Evolutionary conservation across 2,113 vertebrate species (phyloP).

Genomic region (Macroglossus sobrinus): DNA sequence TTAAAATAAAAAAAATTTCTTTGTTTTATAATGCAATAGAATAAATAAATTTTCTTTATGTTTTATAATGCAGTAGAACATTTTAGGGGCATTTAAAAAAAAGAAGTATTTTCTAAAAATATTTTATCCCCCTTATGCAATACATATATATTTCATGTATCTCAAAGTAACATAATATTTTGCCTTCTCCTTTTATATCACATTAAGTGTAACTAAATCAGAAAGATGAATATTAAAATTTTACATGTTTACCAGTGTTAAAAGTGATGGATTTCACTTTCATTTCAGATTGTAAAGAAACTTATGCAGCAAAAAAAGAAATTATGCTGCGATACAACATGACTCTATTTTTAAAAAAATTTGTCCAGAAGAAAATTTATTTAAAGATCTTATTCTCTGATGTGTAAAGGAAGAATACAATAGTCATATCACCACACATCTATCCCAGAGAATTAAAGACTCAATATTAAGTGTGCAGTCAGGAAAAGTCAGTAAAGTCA

Average conservation of each 20-base stretch:
- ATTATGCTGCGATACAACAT: not conserved
- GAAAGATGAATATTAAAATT: not conserved
- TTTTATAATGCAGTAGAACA: not conserved
- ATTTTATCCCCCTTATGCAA: not conserved
- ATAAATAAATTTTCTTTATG: not conserved
- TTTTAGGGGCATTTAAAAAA: not conserved
- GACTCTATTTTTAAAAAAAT: not conserved
- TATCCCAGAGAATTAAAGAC: constrained; percentile 32
- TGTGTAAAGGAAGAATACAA: not conserved
- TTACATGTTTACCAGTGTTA: not conserved
- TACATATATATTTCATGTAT: not conserved
- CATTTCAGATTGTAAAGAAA: not conserved
- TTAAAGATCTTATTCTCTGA: constrained; percentile 5
- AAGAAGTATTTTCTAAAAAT: not conserved
- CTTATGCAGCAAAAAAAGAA: not conserved
- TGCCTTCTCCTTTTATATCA: not conserved
- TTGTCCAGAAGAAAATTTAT: not conserved
- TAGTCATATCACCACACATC: not conserved
- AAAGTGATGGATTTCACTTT: not conserved
- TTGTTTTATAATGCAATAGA: not conserved
- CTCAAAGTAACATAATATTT: not conserved
- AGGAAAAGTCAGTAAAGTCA: not conserved
- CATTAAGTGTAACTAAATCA: not conserved
- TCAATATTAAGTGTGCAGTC: not conserved
- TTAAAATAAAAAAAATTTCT: not conserved